These are phyloP conservation scores for Conops quadrifasciatus DNA, from an alignment of 2,888 invertebrate genomes.

Conservation along the genomic window DNA sequence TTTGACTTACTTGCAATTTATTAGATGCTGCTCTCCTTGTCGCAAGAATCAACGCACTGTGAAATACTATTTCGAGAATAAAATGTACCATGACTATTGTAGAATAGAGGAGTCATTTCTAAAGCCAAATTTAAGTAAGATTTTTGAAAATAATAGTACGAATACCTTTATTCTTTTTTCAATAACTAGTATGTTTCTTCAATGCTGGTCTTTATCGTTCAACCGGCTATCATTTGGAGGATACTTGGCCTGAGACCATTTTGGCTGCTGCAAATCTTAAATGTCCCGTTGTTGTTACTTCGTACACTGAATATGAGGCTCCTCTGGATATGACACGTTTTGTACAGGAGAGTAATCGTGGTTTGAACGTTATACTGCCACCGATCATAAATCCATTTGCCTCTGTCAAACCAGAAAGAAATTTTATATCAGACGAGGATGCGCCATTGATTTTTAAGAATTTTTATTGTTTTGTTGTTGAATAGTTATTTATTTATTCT, in stretches of 20 bases:
- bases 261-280: slow-evolving; percentile 68
- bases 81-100: slow-evolving; percentile 68
- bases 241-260: slow-evolving; percentile 75
- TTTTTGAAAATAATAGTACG: neutral
- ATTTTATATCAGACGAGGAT: slow-evolving; percentile 77
- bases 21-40: slow-evolving; percentile 69
- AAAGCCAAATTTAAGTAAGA: slow-evolving; percentile 69
- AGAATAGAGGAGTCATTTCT: slow-evolving; percentile 58
- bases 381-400: slow-evolving; percentile 73
- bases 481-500: slow-evolving; percentile 48
- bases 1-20: slow-evolving; percentile 1
- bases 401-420: slow-evolving; percentile 76
- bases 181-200: slow-evolving; percentile 72
- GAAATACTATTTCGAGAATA: slow-evolving; percentile 67
- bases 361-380: slow-evolving; percentile 67
- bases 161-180: neutral
- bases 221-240: slow-evolving; percentile 71
- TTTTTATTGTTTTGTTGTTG: slow-evolving; percentile 70
- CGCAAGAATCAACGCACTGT: slow-evolving; percentile 67
- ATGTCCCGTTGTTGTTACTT: slow-evolving; percentile 72
- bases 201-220: slow-evolving; percentile 77
- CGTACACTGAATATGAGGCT: slow-evolving; percentile 74
- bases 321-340: slow-evolving; percentile 71
- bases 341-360: slow-evolving; percentile 66
- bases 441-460: slow-evolving; percentile 78